Percentiles rank a stretch among this genome's conserved stretches.
phyloP scores from a whole-genome alignment of 2,797 vertebrate species.

The Microcaecilia unicolor region DNA sequence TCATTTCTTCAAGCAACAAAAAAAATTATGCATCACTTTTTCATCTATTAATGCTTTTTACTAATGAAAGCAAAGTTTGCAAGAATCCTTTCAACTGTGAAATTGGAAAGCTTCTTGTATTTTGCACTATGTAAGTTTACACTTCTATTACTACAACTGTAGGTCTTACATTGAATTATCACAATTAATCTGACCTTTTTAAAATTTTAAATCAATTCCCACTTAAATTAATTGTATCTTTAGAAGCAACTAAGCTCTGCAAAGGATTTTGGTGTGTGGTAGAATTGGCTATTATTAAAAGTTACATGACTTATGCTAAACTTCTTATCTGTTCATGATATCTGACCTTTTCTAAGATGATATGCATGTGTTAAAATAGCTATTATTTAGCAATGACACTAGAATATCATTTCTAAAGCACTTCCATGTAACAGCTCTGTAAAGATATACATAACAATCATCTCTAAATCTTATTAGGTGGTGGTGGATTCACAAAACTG shows the following conservation, averaged over 20 bases:
- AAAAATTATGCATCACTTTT: background rate
- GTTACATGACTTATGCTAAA: too few relatives aligned
- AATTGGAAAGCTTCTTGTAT: background rate
- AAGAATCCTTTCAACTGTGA: background rate
- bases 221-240: background rate
- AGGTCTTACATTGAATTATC: background rate
- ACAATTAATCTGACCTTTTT: slow-evolving; percentile 6
- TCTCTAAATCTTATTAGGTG: too few relatives aligned
- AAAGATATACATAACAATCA: too few relatives aligned
- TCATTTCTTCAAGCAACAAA: slow-evolving; percentile 1
- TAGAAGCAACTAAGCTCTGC: background rate
- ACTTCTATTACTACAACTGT: background rate
- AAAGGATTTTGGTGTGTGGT: background rate
- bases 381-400: too few relatives aligned
- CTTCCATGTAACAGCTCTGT: too few relatives aligned
- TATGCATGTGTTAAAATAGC: too few relatives aligned
- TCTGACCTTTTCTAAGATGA: background rate
- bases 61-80: slow-evolving; percentile 8
- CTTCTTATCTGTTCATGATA: too few relatives aligned
- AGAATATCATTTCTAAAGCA: too few relatives aligned
- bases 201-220: slow-evolving; percentile 17
- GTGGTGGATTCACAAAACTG: too few relatives aligned
- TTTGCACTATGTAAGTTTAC: background rate
- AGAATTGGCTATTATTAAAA: too few relatives aligned
- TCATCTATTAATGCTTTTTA: background rate